phyloP scores from a whole-genome alignment of 1,140 invertebrate genomes.

The Eumaeus atala region DNA sequence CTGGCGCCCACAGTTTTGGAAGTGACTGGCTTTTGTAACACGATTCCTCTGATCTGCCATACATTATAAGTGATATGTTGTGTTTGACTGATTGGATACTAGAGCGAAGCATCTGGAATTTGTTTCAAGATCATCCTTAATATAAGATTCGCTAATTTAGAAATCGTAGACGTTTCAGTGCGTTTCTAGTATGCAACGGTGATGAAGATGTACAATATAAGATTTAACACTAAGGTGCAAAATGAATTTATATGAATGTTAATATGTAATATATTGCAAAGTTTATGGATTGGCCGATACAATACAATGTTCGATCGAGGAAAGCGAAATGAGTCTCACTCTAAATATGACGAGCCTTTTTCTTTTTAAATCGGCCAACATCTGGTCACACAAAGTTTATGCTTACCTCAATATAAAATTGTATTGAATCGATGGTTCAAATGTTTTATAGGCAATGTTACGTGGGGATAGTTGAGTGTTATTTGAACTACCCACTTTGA shows the following conservation, averaged over 20 bases:
- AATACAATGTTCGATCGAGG: slow-evolving; percentile 6
- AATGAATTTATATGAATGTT: slow-evolving; percentile 12
- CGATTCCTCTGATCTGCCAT: slow-evolving; percentile 10
- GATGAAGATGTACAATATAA: slow-evolving; percentile 1
- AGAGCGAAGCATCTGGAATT: not conserved
- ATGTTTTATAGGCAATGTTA: slow-evolving; percentile 5
- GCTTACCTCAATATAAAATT: slow-evolving; percentile 8
- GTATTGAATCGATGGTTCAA: slow-evolving; percentile 5
- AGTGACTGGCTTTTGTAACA: not conserved
- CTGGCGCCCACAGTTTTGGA: not conserved
- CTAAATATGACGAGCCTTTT: not conserved
- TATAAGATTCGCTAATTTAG: too few relatives aligned
- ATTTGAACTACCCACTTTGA: not conserved
- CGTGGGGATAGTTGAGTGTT: not conserved
- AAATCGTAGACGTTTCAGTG: not conserved
- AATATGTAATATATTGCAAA: slow-evolving; percentile 11
- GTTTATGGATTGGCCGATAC: not conserved
- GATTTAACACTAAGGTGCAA: slow-evolving; percentile 4
- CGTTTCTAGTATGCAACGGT: not conserved
- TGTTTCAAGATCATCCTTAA: too few relatives aligned
- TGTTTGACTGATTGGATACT: not conserved
- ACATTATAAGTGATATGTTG: slow-evolving; percentile 5
- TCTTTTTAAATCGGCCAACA: not conserved
- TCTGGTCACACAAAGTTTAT: not conserved
- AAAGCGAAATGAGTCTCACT: not conserved